These are phyloP conservation scores for Pagetopsis macropterus DNA, from an alignment of 2,797 vertebrate species.

Conservation along the genomic window DNA sequence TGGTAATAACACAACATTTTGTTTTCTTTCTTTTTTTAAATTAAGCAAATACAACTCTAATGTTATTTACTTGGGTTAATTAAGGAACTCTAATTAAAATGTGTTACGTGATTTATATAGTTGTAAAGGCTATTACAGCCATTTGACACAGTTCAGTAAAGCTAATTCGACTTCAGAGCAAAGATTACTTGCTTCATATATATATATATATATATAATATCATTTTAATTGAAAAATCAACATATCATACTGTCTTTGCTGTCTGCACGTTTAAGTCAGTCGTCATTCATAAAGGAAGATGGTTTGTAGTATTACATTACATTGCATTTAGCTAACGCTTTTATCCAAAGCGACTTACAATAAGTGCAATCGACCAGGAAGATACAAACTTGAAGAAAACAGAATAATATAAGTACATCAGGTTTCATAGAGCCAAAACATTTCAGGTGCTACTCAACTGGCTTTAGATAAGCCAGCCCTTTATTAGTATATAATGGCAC, in stretches of 20 bases:
- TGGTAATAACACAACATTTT: neutral
- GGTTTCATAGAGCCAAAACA: too few relatives aligned
- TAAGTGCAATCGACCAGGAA: too few relatives aligned
- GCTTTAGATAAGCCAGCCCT: too few relatives aligned
- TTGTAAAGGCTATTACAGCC: conserved; percentile 36
- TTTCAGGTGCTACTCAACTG: too few relatives aligned
- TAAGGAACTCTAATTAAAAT: conserved; percentile 29
- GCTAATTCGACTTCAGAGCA: conserved; percentile 33
- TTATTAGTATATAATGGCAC: too few relatives aligned
- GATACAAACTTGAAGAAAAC: too few relatives aligned
- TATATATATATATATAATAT: conserved; percentile 1
- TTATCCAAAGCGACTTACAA: too few relatives aligned
- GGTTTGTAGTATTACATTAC: neutral
- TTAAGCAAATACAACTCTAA: neutral
- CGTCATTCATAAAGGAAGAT: neutral
- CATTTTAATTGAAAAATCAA: conserved; percentile 37
- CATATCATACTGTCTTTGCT: neutral
- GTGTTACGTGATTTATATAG: conserved; percentile 35
- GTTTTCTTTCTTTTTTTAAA: neutral
- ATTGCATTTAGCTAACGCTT: too few relatives aligned
- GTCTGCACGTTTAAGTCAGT: conserved; percentile 13
- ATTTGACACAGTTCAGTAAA: conserved; percentile 26
- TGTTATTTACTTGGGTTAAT: conserved; percentile 8
- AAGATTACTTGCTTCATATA: conserved; percentile 16
- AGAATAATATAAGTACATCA: too few relatives aligned